Conservation (phyloP, 2,797 vertebrate species). For the Propithecus deckenii region DNA sequence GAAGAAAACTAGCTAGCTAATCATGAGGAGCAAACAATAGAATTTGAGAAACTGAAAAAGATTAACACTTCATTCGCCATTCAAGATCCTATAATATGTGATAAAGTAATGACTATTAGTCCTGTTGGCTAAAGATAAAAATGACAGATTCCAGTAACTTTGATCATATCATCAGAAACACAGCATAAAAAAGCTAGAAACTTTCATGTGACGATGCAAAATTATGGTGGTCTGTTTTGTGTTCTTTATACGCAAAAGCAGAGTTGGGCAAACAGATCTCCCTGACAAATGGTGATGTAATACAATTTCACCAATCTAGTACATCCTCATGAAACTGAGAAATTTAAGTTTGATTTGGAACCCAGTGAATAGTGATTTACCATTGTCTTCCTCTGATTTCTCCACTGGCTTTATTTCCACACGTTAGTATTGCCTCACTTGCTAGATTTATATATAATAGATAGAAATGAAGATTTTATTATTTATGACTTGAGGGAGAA, state of each 20-base stretch:
- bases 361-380: background rate
- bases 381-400: background rate
- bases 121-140: slow-evolving; percentile 38
- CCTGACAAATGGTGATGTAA: background rate
- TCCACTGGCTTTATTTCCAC: background rate
- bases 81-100: background rate
- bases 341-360: background rate
- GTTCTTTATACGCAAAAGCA: slow-evolving; percentile 11
- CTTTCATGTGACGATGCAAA: background rate
- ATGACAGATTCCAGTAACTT: slow-evolving; percentile 35
- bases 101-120: slow-evolving; percentile 15
- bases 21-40: background rate
- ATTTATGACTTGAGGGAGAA: slow-evolving; percentile 43
- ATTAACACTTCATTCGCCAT: slow-evolving; percentile 12
- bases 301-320: background rate
- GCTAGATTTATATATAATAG: slow-evolving; percentile 12
- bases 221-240: background rate
- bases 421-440: background rate
- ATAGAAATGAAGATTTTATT: slow-evolving; percentile 53
- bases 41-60: background rate
- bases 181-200: slow-evolving; percentile 21
- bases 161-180: background rate
- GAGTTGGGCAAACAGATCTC: background rate
- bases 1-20: slow-evolving; percentile 11
- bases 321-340: slow-evolving; percentile 19